A percentile compares a stretch with the other conserved stretches of the same genome.
Conservation (phyloP, 2,888 invertebrate genomes). For the Colletes collaris region DNA sequence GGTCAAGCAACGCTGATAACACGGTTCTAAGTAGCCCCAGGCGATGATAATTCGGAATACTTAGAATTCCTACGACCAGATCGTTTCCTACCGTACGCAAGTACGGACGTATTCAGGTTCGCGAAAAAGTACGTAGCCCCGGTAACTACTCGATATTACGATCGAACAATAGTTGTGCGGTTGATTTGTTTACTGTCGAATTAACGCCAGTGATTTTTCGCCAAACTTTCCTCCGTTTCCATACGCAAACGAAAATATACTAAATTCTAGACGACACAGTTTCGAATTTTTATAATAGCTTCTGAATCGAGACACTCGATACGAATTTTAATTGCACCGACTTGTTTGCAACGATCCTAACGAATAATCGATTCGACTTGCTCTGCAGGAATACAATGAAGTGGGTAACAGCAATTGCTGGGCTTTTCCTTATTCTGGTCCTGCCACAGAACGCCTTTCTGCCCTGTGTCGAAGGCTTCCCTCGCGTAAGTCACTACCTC, state of each 20-base stretch:
- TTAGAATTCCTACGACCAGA: constrained; percentile 22
- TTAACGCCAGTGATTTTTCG: too few species aligned
- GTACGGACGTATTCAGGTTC: constrained; percentile 44
- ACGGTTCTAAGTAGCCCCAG: constrained; percentile 5
- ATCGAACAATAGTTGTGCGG: too few species aligned
- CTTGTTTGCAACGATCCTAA: background rate
- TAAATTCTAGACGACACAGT: too few species aligned
- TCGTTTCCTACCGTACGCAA: constrained; percentile 33
- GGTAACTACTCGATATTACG: too few species aligned
- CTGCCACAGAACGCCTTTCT: constrained; percentile 2
- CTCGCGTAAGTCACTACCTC: constrained; percentile 37
- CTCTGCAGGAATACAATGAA: constrained; percentile 54
- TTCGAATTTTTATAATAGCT: too few species aligned
- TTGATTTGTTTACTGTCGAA: too few species aligned
- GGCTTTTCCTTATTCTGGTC: constrained; percentile 46
- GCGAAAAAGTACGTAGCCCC: constrained; percentile 38
- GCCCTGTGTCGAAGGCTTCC: constrained; percentile 5
- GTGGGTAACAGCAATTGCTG: constrained; percentile 48
- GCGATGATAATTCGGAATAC: constrained; percentile 4
- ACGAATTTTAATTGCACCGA: background rate
- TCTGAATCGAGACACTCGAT: too few species aligned
- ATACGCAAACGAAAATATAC: too few species aligned
- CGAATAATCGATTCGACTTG: constrained; percentile 6
- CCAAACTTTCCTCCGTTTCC: too few species aligned
- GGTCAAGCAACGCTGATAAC: constrained; percentile 39